Evolutionary conservation across 2,888 invertebrate genomes (phyloP), one percentile per base, ranked within the genome.

Genomic region (Sialis fuliginosa): DNA sequence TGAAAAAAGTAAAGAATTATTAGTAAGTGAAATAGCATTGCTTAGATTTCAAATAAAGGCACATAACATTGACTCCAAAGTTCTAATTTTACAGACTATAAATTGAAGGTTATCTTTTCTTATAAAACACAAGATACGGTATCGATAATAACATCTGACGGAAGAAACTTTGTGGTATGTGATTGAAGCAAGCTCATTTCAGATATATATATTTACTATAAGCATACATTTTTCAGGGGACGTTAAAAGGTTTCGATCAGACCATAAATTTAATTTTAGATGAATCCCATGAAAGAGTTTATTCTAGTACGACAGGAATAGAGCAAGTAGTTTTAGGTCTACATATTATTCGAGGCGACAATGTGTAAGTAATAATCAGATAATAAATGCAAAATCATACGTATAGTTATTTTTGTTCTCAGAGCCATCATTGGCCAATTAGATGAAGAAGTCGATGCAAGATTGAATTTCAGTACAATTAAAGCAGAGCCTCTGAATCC

Each of bases 251-350:
- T 33, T 98, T 95, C 66, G 98, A 98, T 67, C 98, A 98, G 68
- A 92, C 96, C n/a, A 92, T 97, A 54, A 98, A 99, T 63, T 74
- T 99, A 53, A 95, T 98, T 57, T 69, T 98, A 52, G 96, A 97
- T 61, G 97, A 98, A 66, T 93, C 95, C 34, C 95, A 96, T 61
- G 98, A 99, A 66, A 72, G 98, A 57, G 95, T 98, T n/a, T 98
- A 91, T 67, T 95, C 92, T 44, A 80, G 85, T 7, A 79, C 83
- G 1, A 77, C 85, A 54, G 97, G 97, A 33, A 89, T 98, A 34
- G 90, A 91, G 59, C 88, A 90, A 67, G 95, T 98, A 48, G 89
- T 93, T 48, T 74, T 99, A 41, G 98, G 98, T 22, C 73, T 98
- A 46, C 97, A 98, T 62, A 95, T 98, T 52, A 92, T 98, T 54